Evolutionary conservation across 2,797 vertebrate species (phyloP).

Genomic region (Atherinosoma microstoma): DNA sequence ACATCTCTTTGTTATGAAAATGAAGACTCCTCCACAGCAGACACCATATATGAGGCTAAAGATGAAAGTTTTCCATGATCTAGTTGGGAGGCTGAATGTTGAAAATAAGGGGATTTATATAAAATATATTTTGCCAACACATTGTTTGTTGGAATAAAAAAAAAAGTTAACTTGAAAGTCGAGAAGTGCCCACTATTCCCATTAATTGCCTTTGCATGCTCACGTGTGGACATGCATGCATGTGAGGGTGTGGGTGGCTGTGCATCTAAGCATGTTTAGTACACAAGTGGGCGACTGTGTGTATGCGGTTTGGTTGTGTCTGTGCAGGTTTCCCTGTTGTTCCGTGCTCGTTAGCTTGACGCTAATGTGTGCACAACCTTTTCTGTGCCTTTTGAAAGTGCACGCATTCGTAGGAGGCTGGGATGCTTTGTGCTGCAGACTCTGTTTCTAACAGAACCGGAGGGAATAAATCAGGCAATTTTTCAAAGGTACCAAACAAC

Average conservation of each 20-base stretch:
- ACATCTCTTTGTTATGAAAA: slow-evolving; percentile 31
- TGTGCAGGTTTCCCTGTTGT: slow-evolving; percentile 30
- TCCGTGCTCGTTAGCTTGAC: slow-evolving; percentile 29
- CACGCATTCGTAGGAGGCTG: slow-evolving; percentile 28
- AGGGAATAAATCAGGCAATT: slow-evolving; percentile 62
- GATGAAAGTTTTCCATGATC: slow-evolving; percentile 26
- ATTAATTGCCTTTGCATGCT: slow-evolving; percentile 45
- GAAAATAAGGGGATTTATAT: slow-evolving; percentile 54
- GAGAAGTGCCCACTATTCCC: slow-evolving; percentile 42
- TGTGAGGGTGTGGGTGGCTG: slow-evolving; percentile 9
- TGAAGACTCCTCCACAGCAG: slow-evolving; percentile 11
- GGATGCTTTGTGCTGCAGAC: slow-evolving; percentile 63
- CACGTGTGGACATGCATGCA: not conserved
- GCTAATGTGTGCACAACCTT: slow-evolving; percentile 8
- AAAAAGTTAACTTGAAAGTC: slow-evolving; percentile 57
- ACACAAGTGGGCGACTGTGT: not conserved
- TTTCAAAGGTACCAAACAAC: slow-evolving; percentile 55
- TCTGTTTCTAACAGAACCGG: slow-evolving; percentile 48
- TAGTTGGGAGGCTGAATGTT: slow-evolving; percentile 16
- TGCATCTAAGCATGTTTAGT: too few relatives aligned
- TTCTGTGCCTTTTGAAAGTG: slow-evolving; percentile 10
- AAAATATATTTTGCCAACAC: slow-evolving; percentile 40
- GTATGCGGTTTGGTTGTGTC: slow-evolving; percentile 42
- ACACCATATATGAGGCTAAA: slow-evolving; percentile 11
- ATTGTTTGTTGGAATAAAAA: slow-evolving; percentile 52